Conservation (phyloP, 1,140 invertebrate genomes). For the Anagrus nilaparvatae region DNA sequence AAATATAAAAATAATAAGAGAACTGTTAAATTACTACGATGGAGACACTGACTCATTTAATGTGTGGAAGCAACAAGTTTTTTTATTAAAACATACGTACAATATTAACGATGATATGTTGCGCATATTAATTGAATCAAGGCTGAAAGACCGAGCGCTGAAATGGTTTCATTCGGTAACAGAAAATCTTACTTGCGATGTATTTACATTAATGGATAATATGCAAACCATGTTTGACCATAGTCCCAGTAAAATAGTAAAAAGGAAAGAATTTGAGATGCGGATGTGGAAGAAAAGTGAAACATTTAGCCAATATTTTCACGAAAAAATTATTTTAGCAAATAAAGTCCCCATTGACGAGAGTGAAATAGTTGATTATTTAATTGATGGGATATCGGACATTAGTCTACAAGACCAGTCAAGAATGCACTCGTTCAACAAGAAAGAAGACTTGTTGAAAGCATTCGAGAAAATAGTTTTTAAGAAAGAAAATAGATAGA, state of each 20-base stretch:
- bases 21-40: slow-evolving; percentile 5
- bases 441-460: background rate
- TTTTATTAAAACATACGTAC: slow-evolving; percentile 1
- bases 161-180: slow-evolving; percentile 12
- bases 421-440: background rate
- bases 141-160: slow-evolving; percentile 1
- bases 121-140: slow-evolving; percentile 7
- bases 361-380: slow-evolving; percentile 3
- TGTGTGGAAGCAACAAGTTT: slow-evolving; percentile 4
- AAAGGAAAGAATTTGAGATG: slow-evolving; percentile 4
- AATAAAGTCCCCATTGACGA: slow-evolving; percentile 2
- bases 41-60: background rate
- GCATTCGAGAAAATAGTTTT: slow-evolving; percentile 11
- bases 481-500: background rate
- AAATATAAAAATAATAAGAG: too few species aligned
- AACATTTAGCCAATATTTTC: slow-evolving; percentile 5
- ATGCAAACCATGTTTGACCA: slow-evolving; percentile 5
- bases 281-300: background rate
- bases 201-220: background rate
- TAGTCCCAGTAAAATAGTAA: background rate
- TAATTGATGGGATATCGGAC: slow-evolving; percentile 10
- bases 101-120: slow-evolving; percentile 2
- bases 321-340: slow-evolving; percentile 11
- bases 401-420: background rate
- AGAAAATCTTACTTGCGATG: background rate